phyloP scores from a whole-genome alignment of 2,888 invertebrate species.

The Stenoptilia bipunctidactyla region DNA sequence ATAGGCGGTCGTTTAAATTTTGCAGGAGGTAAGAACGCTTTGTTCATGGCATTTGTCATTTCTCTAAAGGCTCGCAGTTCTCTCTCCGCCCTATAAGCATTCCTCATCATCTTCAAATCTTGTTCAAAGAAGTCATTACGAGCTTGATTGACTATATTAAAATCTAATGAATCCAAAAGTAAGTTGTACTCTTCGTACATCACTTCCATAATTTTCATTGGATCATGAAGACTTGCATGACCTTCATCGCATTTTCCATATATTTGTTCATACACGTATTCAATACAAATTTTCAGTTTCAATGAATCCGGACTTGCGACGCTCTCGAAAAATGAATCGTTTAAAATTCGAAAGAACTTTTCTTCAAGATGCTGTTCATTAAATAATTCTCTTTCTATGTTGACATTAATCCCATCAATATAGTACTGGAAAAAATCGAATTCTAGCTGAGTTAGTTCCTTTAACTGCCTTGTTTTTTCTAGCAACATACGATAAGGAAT shows the following conservation, averaged over 20 bases:
- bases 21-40: conserved; percentile 49
- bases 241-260: conserved; percentile 62
- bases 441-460: conserved; percentile 40
- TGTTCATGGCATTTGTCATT: conserved; percentile 59
- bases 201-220: conserved; percentile 59
- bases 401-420: conserved; percentile 41
- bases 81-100: conserved; percentile 50
- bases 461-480: conserved; percentile 43
- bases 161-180: conserved; percentile 49
- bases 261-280: conserved; percentile 59
- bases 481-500: conserved; percentile 36
- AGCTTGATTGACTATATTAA: conserved; percentile 53
- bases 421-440: conserved; percentile 57
- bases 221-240: conserved; percentile 48
- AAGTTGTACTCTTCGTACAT: conserved; percentile 60
- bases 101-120: conserved; percentile 53
- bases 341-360: conserved; percentile 55
- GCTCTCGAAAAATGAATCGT: conserved; percentile 47
- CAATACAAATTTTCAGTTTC: conserved; percentile 57
- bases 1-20: conserved; percentile 38
- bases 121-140: conserved; percentile 50
- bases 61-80: conserved; percentile 51
- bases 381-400: conserved; percentile 42
- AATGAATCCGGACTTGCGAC: conserved; percentile 49
- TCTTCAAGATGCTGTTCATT: conserved; percentile 47